A percentile compares a stretch with the other conserved stretches of the same genome.
Evolutionary conservation across 2,797 vertebrate genomes (phyloP).

Genomic region (Sylvilagus floridanus): DNA sequence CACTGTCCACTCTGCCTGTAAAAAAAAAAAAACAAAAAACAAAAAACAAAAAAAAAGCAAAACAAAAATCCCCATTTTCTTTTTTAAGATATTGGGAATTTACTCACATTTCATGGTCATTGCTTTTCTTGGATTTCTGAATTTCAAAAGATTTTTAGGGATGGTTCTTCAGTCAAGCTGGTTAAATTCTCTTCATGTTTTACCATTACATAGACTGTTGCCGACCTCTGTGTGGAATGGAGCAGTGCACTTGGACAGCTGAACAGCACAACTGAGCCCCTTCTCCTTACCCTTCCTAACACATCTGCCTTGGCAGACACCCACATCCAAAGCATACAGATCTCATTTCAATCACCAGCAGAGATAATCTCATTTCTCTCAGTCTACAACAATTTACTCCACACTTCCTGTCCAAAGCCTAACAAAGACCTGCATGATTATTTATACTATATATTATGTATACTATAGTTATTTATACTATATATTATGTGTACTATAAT

Average conservation of each 20-base stretch:
- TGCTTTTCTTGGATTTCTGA: not conserved
- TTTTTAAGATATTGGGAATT: not conserved
- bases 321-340: not conserved
- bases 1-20: no score
- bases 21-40: no score
- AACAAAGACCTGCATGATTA: no score
- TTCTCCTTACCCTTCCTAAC: not conserved
- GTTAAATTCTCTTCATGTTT: not conserved
- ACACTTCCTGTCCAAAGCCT: not conserved
- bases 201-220: not conserved
- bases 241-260: not conserved
- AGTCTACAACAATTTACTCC: not conserved
- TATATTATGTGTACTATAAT: no score
- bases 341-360: not conserved
- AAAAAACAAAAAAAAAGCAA: no score
- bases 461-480: no score
- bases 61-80: not conserved
- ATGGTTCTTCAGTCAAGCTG: rapidly evolving
- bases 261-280: not conserved
- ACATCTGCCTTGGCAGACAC: not conserved
- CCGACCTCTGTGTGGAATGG: not conserved
- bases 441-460: no score
- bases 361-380: not conserved
- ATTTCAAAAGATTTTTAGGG: not conserved
- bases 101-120: not conserved